Evolutionary conservation across 2,797 vertebrate genomes (phyloP), one percentile per base, ranked within the genome.

Genomic region (Syngnathus acus): DNA sequence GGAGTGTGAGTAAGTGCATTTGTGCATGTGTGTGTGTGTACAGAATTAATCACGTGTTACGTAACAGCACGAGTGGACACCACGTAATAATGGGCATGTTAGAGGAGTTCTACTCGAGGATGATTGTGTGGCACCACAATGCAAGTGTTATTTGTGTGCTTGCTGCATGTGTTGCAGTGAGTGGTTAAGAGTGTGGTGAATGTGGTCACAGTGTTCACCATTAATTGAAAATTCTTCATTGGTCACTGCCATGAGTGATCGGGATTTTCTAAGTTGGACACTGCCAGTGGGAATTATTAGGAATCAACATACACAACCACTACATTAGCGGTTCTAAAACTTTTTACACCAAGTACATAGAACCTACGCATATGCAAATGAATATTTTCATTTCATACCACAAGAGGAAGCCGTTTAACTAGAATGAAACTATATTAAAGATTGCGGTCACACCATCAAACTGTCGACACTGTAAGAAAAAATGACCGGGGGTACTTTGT

Each of bases 41-140:
- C 14, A 50, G 26, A 51, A 64, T 64, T 48, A 48, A 51, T 64
- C 63, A 64, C 32, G n/a, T 47, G 23, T 64, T 64, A 64, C 37
- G 63, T 64, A 64, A 64, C 32, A 64, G 43, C 45, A 26, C 38
- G 45, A 50, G 47, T 64, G 63, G 63, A 50, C 48, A n/a, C 47
- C 4, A 32, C 51, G 63, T 38, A 61, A 61, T 42, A 61, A 61
- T 40, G 38, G 9, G 40, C 19, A 16, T 61, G 59, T 42, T n/a
- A 61, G 9, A 40, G 39, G 38, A 10, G 23, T 5, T 54, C 21
- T 51, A n/a, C 50, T 9, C 1, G 19, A 13, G 53, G 26, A 57
- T 38, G 26, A 57, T 57, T 37, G 54, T 14, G 13, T 57, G 54
- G 26, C 32, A 17, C 37, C 54, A 13, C 16, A 32, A 6, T 51